These are phyloP conservation scores for Labeo rohita DNA, from an alignment of 2,113 vertebrate genomes.

Conservation along the genomic window DNA sequence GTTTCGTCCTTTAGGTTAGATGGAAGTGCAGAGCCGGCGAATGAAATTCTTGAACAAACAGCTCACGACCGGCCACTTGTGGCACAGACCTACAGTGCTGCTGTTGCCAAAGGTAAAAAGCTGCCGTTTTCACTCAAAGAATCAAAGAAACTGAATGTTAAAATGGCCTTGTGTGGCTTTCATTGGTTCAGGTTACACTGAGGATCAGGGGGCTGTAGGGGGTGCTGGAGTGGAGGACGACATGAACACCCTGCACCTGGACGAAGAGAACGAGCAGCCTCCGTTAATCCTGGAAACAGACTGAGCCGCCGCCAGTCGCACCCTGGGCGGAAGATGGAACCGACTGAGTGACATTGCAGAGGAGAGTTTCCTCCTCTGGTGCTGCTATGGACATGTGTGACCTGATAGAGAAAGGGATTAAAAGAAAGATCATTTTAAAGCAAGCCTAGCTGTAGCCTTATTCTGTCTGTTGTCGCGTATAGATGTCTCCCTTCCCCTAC, in stretches of 20 bases:
- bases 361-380: constrained; percentile 76
- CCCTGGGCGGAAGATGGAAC: constrained; percentile 66
- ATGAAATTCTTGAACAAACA: constrained; percentile 92
- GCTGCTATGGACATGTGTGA: constrained; percentile 87
- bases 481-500: constrained; percentile 64
- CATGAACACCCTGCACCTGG: constrained; percentile 83
- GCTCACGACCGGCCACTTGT: constrained; percentile 90
- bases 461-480: constrained; percentile 65
- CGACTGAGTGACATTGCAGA: constrained; percentile 73
- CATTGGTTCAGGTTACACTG: constrained; percentile 82
- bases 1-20: constrained; percentile 81
- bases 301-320: constrained; percentile 65
- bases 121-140: background rate
- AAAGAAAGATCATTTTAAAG: constrained; percentile 76
- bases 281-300: constrained; percentile 96
- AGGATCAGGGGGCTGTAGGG: constrained; percentile 93
- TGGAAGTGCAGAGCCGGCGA: constrained; percentile 89
- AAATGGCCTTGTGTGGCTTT: constrained; percentile 9
- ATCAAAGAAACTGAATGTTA: background rate
- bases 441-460: constrained; percentile 78
- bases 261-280: constrained; percentile 97
- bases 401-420: constrained; percentile 75
- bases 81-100: constrained; percentile 85
- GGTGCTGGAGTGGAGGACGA: constrained; percentile 91
- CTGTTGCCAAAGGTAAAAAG: constrained; percentile 84